Conservation (phyloP, 1,140 invertebrate species). For the Cecropterus lyciades region DNA sequence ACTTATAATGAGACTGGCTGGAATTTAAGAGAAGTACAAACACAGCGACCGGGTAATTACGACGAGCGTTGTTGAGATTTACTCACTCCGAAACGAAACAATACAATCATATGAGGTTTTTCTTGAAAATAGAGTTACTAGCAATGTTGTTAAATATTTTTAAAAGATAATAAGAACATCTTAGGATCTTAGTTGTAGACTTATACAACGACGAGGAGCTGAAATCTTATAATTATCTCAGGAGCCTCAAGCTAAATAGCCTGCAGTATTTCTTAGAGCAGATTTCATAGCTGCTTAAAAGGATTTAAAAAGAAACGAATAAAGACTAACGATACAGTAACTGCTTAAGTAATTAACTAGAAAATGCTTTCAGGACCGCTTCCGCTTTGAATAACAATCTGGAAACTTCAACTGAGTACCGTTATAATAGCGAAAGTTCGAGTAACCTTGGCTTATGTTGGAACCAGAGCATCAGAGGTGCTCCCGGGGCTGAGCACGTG, state of each 20-base stretch:
- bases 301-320: background rate
- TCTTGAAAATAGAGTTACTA: background rate
- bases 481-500: constrained; percentile 12
- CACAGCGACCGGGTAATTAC: background rate
- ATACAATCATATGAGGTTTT: background rate
- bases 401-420: background rate
- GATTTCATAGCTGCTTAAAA: background rate
- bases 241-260: no score
- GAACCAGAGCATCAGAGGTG: constrained; percentile 12
- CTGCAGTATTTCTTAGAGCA: background rate
- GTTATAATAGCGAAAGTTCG: constrained; percentile 20
- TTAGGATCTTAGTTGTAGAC: background rate
- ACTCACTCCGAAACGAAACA: background rate
- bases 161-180: background rate
- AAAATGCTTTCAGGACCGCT: constrained; percentile 4
- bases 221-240: no score
- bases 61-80: background rate
- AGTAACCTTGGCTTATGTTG: constrained; percentile 3
- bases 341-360: background rate
- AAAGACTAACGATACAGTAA: background rate
- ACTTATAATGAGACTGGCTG: background rate
- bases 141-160: background rate
- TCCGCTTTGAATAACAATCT: constrained; percentile 14
- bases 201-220: background rate
- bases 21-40: background rate